Base-by-base conservation (phyloP, 2,113 vertebrate species). In the Heloderma charlesbogerti region DNA sequence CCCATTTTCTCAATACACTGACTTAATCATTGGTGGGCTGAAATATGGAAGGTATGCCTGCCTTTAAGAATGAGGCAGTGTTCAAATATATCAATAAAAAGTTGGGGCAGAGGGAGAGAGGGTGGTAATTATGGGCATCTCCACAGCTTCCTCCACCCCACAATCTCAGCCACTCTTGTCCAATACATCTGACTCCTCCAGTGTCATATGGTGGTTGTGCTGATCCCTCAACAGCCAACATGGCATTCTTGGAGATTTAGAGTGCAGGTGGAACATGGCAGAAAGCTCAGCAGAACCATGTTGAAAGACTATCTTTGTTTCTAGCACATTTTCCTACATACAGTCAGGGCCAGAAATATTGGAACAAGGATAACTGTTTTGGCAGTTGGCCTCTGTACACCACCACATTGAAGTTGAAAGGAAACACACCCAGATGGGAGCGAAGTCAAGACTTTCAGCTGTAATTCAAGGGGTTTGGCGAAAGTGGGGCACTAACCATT, bases 41-140 rank as follows among this genome's bases (percentile, higher is more conserved):
- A 29, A 90, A 91, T 85, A 77, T 80, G 90, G 60, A 80, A 88
- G 43, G n/a, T 66, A n/a, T 25, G 57, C 89, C 25, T 10, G 9
- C 16, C 79, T 90, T 48, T 63, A n/a, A 69, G 69, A 43, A 87
- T 84, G 74, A 77, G 89, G 86, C 87, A 84, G 45, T 91, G 80
- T 60, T 92, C 92, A 93, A 93, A 84, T 87, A 67, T 87, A 54
- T 34, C 87, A 87, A 89, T 84, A 69, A 81, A 87, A 92, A 86
- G 20, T 20, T 88, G 27, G 67, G 15, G 81, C 87, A 45, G 84
- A 7, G 75, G 89, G 81, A 3, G 37, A 27, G 3, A 78, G 43
- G 87, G 78, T 92, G 75, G 77, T 29, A 57, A 40, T 92, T 80
- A 92, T n/a, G 40, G 8, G 2, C 29, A 27, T 72, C 2, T 54